Evolutionary conservation across 1,140 invertebrate species (phyloP).

Genomic region (Prorops nasuta): DNA sequence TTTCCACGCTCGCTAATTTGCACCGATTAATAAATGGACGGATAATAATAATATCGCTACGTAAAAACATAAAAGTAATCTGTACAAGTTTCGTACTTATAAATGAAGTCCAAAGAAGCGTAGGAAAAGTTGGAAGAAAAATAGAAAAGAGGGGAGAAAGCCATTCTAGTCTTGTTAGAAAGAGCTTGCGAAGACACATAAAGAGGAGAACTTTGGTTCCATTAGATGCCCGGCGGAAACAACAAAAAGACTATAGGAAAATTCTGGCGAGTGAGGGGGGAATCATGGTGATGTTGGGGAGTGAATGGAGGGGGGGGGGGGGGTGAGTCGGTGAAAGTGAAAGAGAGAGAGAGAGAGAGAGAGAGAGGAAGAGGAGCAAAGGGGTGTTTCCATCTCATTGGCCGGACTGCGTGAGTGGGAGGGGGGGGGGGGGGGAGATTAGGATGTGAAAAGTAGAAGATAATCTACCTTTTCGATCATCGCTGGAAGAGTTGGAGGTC

Average conservation of each 20-base stretch:
- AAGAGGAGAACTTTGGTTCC: background rate
- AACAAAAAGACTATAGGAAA: too few relatives aligned
- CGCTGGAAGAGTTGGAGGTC: background rate
- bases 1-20: too few relatives aligned
- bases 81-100: too few relatives aligned
- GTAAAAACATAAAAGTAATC: too few relatives aligned
- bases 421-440: background rate
- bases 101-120: too few relatives aligned
- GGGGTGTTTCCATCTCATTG: background rate
- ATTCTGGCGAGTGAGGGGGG: too few relatives aligned
- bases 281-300: too few relatives aligned
- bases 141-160: background rate
- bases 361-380: background rate
- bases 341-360: background rate
- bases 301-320: too few relatives aligned
- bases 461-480: background rate
- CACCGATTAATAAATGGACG: too few relatives aligned
- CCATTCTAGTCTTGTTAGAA: background rate
- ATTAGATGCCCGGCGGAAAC: background rate
- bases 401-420: background rate
- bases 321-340: too few relatives aligned
- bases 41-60: too few relatives aligned
- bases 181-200: background rate
- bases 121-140: background rate
- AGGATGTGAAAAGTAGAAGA: background rate